A percentile compares a stretch with the other conserved stretches of the same genome.
phyloP scores from a whole-genome alignment of 2,113 vertebrate species.

The Hippoglossus stenolepis region DNA sequence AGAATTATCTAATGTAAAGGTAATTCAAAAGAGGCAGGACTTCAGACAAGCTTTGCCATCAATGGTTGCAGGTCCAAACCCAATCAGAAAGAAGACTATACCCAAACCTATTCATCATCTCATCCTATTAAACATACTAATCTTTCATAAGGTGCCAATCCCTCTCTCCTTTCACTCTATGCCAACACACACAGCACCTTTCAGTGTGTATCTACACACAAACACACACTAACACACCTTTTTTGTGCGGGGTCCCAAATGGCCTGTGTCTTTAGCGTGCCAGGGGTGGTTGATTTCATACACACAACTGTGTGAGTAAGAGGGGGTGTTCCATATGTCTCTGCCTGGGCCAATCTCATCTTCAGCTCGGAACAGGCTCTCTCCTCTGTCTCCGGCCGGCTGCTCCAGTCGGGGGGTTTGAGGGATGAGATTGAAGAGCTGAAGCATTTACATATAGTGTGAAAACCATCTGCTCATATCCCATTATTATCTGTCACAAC shows the following conservation, averaged over 20 bases:
- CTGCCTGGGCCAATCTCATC: conserved; percentile 53
- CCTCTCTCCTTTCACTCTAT: conserved; percentile 28
- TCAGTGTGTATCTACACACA: not conserved
- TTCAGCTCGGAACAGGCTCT: conserved; percentile 33
- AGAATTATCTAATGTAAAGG: not conserved
- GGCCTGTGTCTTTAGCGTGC: conserved; percentile 11
- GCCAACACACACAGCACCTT: conserved; percentile 38
- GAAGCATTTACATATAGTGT: conserved; percentile 58
- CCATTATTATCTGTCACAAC: conserved; percentile 77
- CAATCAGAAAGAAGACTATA: conserved; percentile 7
- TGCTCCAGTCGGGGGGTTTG: conserved; percentile 23
- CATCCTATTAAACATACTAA: conserved; percentile 21
- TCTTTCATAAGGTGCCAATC: conserved; percentile 36
- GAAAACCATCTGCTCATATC: conserved; percentile 67
- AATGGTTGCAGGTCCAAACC: not conserved
- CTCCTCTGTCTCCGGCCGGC: conserved; percentile 38
- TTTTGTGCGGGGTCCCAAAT: conserved; percentile 3
- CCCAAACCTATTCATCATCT: conserved; percentile 18
- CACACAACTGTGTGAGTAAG: conserved; percentile 27
- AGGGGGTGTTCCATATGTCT: conserved; percentile 37
- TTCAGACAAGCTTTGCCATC: not conserved
- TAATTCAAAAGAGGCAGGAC: not conserved
- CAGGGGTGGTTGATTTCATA: conserved; percentile 30
- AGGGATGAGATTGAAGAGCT: conserved; percentile 40
- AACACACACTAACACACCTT: not conserved